These are phyloP conservation scores for Gallinago paraguaiae DNA, from an alignment of 2,113 vertebrate genomes.

Conservation along the genomic window DNA sequence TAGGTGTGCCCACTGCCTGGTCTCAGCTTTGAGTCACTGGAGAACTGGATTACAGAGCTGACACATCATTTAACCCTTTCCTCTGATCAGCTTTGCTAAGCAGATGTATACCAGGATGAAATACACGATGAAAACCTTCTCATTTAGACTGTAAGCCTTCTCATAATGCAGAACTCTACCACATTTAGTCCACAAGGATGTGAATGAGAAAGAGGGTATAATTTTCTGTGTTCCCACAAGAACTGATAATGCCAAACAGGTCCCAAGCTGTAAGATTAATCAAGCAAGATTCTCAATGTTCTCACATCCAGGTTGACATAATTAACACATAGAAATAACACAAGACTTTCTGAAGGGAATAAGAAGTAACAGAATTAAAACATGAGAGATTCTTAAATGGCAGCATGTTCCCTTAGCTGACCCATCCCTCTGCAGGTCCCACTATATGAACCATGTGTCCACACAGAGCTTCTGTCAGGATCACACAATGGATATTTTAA, in stretches of 20 bases:
- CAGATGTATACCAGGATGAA: background rate
- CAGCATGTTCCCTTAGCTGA: background rate
- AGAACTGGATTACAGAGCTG: background rate
- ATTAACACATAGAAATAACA: background rate
- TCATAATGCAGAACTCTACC: background rate
- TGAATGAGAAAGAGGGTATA: background rate
- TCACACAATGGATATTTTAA: background rate
- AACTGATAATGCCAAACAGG: background rate
- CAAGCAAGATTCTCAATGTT: background rate
- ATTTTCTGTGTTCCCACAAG: background rate
- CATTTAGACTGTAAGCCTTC: background rate
- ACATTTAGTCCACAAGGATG: background rate
- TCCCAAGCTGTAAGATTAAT: background rate
- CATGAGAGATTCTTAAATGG: background rate
- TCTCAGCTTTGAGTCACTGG: background rate
- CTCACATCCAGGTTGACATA: background rate
- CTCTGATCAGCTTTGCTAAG: background rate
- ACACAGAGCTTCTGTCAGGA: background rate
- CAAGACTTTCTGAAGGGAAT: background rate
- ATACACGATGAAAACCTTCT: background rate
- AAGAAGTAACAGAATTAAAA: background rate
- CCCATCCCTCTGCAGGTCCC: background rate
- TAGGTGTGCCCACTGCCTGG: background rate
- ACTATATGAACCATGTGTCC: background rate
- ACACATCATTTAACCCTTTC: background rate